A percentile compares a stretch with the other conserved stretches of the same genome.
phyloP scores from a whole-genome alignment of 2,888 invertebrate species.

The Acrobasis repandana region DNA sequence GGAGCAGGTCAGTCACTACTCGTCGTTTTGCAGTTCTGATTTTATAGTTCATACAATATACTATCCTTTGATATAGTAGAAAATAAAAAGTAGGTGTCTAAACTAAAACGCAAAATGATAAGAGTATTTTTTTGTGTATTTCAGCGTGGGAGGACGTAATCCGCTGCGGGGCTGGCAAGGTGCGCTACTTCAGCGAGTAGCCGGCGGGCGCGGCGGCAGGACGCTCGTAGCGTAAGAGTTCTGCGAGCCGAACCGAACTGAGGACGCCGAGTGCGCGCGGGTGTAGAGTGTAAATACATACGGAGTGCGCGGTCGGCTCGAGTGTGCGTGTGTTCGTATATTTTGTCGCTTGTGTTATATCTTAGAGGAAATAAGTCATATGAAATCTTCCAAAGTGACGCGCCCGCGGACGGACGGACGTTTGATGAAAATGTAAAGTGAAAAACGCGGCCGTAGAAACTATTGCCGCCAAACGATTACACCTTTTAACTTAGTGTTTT shows the following conservation, averaged over 20 bases:
- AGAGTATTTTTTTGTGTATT: slow-evolving; percentile 42
- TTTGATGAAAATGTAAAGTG: not conserved
- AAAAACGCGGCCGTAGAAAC: not conserved
- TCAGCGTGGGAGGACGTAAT: slow-evolving; percentile 90
- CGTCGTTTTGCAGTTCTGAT: no score
- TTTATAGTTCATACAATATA: no score
- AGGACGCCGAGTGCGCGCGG: not conserved
- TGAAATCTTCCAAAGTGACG: slow-evolving; percentile 29
- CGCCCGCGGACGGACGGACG: not conserved
- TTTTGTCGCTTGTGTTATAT: slow-evolving; percentile 18
- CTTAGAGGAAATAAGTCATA: slow-evolving; percentile 15
- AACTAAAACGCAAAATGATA: not conserved
- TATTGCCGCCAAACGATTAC: slow-evolving; percentile 18
- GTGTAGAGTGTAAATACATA: not conserved
- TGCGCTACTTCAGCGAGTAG: slow-evolving; percentile 76
- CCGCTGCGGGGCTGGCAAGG: slow-evolving; percentile 73
- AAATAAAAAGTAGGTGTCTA: no score
- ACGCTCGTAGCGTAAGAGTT: not conserved
- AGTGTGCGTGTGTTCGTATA: slow-evolving; percentile 1
- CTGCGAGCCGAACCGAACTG: not conserved
- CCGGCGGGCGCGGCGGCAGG: slow-evolving; percentile 28
- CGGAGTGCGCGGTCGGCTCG: slow-evolving; percentile 1
- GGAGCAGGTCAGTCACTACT: slow-evolving; percentile 49
- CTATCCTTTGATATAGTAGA: no score
- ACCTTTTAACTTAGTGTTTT: slow-evolving; percentile 38